Conservation (phyloP, 2,113 vertebrate species). For the Plecotus auritus region DNA sequence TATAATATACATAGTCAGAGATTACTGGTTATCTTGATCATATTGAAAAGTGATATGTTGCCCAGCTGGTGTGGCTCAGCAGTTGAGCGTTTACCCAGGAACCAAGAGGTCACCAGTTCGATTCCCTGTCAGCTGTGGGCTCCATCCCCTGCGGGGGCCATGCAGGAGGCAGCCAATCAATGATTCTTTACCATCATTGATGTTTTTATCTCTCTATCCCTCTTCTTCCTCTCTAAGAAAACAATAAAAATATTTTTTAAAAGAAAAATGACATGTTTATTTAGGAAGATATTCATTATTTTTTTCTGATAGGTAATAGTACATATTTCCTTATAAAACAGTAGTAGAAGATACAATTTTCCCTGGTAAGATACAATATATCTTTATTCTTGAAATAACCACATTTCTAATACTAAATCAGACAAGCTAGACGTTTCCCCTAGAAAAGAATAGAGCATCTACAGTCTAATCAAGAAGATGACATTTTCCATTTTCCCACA, state of each 20-base stretch:
- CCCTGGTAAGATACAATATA: background rate
- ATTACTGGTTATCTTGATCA: constrained; percentile 9
- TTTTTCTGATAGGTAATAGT: background rate
- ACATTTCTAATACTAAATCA: constrained; percentile 11
- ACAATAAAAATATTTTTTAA: no score
- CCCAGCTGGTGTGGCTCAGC: no score
- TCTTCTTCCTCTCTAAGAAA: no score
- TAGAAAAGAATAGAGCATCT: background rate
- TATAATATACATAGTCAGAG: background rate
- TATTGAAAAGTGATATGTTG: background rate
- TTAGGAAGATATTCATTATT: background rate
- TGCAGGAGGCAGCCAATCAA: no score
- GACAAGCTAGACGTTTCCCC: background rate
- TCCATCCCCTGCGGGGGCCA: no score
- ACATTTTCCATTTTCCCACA: background rate
- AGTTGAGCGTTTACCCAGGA: no score
- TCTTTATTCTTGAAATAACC: constrained; percentile 26
- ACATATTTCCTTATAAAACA: constrained; percentile 26
- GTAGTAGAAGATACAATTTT: background rate
- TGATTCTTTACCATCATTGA: no score
- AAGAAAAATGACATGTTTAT: background rate
- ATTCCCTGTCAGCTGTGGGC: no score
- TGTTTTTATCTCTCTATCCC: no score
- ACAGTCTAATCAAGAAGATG: background rate
- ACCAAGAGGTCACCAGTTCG: no score